Evolutionary conservation across 2,113 vertebrate species (phyloP), one percentile per base, ranked within the genome.

Genomic region (Prionailurus viverrinus): DNA sequence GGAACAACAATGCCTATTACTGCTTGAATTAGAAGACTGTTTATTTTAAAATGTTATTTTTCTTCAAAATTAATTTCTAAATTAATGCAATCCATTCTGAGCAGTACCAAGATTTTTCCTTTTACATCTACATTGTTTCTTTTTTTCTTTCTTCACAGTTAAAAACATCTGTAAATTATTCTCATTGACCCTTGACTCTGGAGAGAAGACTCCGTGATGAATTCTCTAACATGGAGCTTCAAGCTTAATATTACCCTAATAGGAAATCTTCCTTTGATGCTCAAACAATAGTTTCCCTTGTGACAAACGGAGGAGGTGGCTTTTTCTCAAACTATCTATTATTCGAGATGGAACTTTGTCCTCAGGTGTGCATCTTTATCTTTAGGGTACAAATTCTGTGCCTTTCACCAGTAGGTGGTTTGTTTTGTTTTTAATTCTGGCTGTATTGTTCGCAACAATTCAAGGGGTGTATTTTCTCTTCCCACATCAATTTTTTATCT

Each of bases 141-240:
- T 65, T 66, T 76, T 79, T 23, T 25, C 21, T 94, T 86, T 86
- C 21, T 82, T 81, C 15, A 51, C 14, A 41, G 58, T 83, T 88
- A 88, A 69, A 94, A 88, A 81, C 4, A 36, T 53, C 66, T 87
- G 69, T 41, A 91, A 89, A 66, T 91, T 87, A 81, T 81, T 89
- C 14, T 66, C 29, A 68, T n/a, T 95, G 71, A 71, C 55, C 16
- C 25, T 68, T 81, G 55, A 76, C 48, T 89, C 65, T 76, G n/a
- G 76, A 83, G 31, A 94, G 63, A 79, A 29, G 39, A 53, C 29
- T 79, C n/a, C 1, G 7, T 27, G 39, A 55, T 81, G 23, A 39
- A 12, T 83, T 91, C 88, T 65, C 39, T 79, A 81, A 65, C 25
- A 3, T 4, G 14, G 3, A 68, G 31, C 58, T 36, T 66, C 45